Evolutionary conservation across 2,888 invertebrate species (phyloP).

Genomic region (Melanchra persicariae): DNA sequence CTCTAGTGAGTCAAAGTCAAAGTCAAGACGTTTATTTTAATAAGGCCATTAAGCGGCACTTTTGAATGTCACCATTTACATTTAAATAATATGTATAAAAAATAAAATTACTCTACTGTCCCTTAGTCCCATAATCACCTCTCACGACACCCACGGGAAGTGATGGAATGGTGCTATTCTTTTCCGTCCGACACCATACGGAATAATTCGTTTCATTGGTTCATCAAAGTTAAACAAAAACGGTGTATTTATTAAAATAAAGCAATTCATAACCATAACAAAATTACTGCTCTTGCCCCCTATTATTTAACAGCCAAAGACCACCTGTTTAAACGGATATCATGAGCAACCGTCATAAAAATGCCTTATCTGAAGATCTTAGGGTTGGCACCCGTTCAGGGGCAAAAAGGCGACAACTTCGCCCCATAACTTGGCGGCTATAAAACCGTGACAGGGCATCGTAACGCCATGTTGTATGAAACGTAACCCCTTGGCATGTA

Average conservation of each 20-base stretch:
- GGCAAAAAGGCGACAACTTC: conserved; percentile 61
- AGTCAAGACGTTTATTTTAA: too few relatives aligned
- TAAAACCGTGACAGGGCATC: conserved; percentile 68
- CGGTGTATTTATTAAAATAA: neutral
- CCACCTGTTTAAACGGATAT: conserved; percentile 19
- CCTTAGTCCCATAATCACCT: too few relatives aligned
- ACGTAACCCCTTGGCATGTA: conserved; percentile 66
- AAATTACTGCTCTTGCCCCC: neutral
- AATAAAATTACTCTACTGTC: too few relatives aligned
- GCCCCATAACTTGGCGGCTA: conserved; percentile 64
- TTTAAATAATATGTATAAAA: too few relatives aligned
- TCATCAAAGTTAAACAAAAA: too few relatives aligned
- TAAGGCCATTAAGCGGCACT: too few relatives aligned
- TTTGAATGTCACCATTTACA: too few relatives aligned
- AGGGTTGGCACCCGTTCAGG: conserved; percentile 16
- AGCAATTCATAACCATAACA: neutral
- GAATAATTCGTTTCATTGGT: too few relatives aligned
- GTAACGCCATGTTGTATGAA: conserved; percentile 65
- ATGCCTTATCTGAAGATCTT: conserved; percentile 51
- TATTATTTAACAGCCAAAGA: conserved; percentile 2
- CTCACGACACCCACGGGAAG: too few relatives aligned
- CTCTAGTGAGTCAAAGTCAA: too few relatives aligned
- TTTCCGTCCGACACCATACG: too few relatives aligned
- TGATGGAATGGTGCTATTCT: too few relatives aligned
- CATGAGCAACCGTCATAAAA: conserved; percentile 45